These are phyloP conservation scores for Numida meleagris DNA, from an alignment of 2,113 vertebrate genomes.

Conservation along the genomic window DNA sequence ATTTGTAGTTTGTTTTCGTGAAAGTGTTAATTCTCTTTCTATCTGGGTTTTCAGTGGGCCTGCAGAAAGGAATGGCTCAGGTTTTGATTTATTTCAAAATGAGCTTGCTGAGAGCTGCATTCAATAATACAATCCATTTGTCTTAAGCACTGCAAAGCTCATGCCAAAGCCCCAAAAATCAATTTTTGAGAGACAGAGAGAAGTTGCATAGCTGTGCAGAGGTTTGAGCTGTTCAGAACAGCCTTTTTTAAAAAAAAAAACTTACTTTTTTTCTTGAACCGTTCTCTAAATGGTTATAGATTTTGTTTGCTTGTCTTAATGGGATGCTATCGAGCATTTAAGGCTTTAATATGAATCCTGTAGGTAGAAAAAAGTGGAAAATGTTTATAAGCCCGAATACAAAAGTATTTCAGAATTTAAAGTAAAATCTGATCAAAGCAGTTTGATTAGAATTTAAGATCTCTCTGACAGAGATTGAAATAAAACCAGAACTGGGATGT, in stretches of 20 bases:
- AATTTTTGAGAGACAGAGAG: slow-evolving; percentile 12
- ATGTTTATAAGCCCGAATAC: neutral
- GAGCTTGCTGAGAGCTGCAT: slow-evolving; percentile 32
- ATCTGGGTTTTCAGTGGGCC: neutral
- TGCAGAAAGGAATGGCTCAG: slow-evolving; percentile 6
- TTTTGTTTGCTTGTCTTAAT: neutral
- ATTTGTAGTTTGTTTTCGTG: neutral
- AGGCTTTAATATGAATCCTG: neutral
- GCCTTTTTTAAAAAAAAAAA: too few relatives aligned
- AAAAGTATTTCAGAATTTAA: neutral
- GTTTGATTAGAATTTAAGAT: neutral
- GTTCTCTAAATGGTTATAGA: neutral
- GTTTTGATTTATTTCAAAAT: slow-evolving; percentile 50
- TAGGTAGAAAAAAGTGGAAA: neutral
- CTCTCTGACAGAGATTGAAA: neutral
- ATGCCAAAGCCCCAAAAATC: slow-evolving; percentile 37
- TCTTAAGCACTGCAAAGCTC: slow-evolving; percentile 42
- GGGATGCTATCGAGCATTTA: neutral
- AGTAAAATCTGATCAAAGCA: neutral
- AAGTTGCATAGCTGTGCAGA: neutral
- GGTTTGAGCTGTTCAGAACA: neutral
- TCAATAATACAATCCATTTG: slow-evolving; percentile 41
- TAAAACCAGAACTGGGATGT: neutral
- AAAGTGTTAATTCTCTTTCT: slow-evolving; percentile 41
- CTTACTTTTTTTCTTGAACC: neutral